phyloP scores from a whole-genome alignment of 1,140 invertebrate species.

The Brachionus calyciflorus region DNA sequence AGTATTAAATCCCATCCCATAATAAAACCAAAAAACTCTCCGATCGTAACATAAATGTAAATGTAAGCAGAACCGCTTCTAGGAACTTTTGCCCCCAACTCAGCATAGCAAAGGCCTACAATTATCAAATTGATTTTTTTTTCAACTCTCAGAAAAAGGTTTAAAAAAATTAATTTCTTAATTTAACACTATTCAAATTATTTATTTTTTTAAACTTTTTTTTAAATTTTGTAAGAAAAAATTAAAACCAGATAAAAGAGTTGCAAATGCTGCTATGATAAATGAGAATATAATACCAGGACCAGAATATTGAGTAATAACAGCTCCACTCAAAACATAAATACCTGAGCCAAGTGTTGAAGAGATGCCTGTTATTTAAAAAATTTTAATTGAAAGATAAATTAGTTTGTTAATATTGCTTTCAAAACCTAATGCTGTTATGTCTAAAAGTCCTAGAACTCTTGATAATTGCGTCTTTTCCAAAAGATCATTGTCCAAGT shows the following conservation, averaged over 20 bases:
- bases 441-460: conserved; percentile 73
- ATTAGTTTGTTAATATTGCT: neutral
- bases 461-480: conserved; percentile 68
- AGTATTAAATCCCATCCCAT: conserved; percentile 87
- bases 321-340: conserved; percentile 54
- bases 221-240: too few relatives aligned
- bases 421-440: conserved; percentile 69
- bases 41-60: conserved; percentile 64
- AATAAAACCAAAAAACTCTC: conserved; percentile 88
- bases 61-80: conserved; percentile 80
- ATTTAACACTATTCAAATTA: too few relatives aligned
- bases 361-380: conserved; percentile 53
- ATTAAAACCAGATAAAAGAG: conserved; percentile 68
- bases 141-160: too few relatives aligned
- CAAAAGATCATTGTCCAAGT: conserved; percentile 50
- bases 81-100: conserved; percentile 83
- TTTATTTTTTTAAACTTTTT: too few relatives aligned
- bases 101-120: conserved; percentile 82
- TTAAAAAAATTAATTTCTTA: too few relatives aligned
- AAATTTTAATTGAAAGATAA: neutral
- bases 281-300: conserved; percentile 83
- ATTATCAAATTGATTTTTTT: conserved; percentile 6
- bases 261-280: conserved; percentile 78
- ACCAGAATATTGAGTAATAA: conserved; percentile 72
- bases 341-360: conserved; percentile 71